Evolutionary conservation across 2,888 invertebrate genomes (phyloP).

Genomic region (Drosophila setosimentum): DNA sequence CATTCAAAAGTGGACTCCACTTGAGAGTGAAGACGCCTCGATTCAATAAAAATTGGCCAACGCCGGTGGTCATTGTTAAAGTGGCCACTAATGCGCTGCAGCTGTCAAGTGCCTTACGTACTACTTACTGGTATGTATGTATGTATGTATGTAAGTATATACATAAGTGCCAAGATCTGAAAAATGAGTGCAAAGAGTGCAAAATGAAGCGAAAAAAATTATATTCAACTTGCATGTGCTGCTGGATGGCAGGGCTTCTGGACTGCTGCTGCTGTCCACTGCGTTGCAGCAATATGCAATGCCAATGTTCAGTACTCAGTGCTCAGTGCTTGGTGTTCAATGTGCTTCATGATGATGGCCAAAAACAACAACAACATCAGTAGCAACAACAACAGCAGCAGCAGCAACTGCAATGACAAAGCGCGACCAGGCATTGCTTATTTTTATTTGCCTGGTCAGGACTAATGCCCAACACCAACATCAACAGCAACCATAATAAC

Average conservation of each 20-base stretch:
- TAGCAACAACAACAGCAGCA: slow-evolving; percentile 17
- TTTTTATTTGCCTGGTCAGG: slow-evolving; percentile 77
- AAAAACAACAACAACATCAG: slow-evolving; percentile 13
- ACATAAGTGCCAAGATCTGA: slow-evolving; percentile 47
- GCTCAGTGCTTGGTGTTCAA: slow-evolving; percentile 61
- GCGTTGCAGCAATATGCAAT: slow-evolving; percentile 50
- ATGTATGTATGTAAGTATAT: slow-evolving; percentile 34
- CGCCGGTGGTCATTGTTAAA: slow-evolving; percentile 66
- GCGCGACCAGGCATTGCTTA: slow-evolving; percentile 70
- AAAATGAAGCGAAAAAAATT: slow-evolving; percentile 23
- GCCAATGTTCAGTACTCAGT: slow-evolving; percentile 58
- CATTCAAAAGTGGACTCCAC: slow-evolving; percentile 24
- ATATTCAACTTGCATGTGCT: slow-evolving; percentile 26
- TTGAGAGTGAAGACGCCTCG: slow-evolving; percentile 35
- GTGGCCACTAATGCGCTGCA: slow-evolving; percentile 69
- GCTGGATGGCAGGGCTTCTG: slow-evolving; percentile 1
- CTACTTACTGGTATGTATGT: slow-evolving; percentile 22
- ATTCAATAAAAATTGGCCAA: slow-evolving; percentile 76
- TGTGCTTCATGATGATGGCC: slow-evolving; percentile 66
- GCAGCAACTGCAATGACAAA: slow-evolving; percentile 38
- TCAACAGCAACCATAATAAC: slow-evolving; percentile 29
- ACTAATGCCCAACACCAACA: slow-evolving; percentile 66
- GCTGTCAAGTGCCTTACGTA: slow-evolving; percentile 57
- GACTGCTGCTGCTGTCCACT: background rate
- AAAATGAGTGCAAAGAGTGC: slow-evolving; percentile 7